Evolutionary conservation across 2,797 vertebrate species (phyloP).

Genomic region (Tarsius wallacei): DNA sequence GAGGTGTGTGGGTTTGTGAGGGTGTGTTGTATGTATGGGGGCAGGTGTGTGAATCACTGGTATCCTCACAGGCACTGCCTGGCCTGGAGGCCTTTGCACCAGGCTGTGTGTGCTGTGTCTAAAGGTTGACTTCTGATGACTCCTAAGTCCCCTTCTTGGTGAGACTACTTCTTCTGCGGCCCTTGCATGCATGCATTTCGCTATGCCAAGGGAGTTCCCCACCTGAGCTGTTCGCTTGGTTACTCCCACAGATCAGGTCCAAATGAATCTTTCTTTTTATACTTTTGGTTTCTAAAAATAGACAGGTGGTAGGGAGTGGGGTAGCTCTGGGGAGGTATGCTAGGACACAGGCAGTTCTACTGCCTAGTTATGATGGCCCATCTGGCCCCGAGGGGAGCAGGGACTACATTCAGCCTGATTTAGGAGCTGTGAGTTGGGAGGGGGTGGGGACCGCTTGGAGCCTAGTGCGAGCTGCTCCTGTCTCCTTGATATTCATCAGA

Average conservation of each 20-base stretch:
- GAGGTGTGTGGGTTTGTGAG: slow-evolving; percentile 72
- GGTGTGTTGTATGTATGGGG: slow-evolving; percentile 72
- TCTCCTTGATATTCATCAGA: neutral
- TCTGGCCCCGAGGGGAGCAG: slow-evolving; percentile 51
- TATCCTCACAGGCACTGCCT: slow-evolving; percentile 56
- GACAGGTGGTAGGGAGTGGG: neutral
- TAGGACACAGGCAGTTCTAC: slow-evolving; percentile 57
- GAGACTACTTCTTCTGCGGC: neutral
- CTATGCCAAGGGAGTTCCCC: slow-evolving; percentile 54
- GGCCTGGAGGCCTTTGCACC: slow-evolving; percentile 28
- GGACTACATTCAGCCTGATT: slow-evolving; percentile 69
- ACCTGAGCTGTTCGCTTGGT: slow-evolving; percentile 73
- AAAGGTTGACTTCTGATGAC: neutral
- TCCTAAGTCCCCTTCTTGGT: neutral
- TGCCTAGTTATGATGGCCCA: slow-evolving; percentile 18
- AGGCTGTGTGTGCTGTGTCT: neutral
- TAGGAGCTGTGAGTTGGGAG: neutral
- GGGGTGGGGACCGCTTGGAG: neutral
- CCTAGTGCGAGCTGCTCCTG: neutral
- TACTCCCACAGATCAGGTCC: slow-evolving; percentile 34
- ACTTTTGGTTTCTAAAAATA: slow-evolving; percentile 74
- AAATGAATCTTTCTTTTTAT: slow-evolving; percentile 63
- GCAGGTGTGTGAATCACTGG: slow-evolving; percentile 71
- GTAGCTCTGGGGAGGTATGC: slow-evolving; percentile 64
- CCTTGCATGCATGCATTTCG: neutral